These are phyloP conservation scores for Chrysomallon squamiferum DNA, from an alignment of 1,140 invertebrate genomes.

Conservation along the genomic window DNA sequence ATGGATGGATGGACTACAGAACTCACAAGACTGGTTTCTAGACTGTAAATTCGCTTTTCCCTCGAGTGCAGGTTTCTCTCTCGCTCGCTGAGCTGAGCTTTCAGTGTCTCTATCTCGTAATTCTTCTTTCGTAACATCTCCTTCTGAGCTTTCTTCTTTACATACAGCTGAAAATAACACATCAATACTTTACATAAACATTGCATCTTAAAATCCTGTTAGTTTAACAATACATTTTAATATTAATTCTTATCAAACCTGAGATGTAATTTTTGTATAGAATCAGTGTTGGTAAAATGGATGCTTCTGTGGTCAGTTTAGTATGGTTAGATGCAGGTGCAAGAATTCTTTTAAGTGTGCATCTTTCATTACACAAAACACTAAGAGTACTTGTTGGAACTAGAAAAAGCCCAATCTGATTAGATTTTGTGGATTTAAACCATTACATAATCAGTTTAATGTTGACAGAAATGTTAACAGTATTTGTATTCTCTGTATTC, in stretches of 20 bases:
- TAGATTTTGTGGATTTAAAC: too few species aligned
- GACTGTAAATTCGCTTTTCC: slow-evolving; percentile 14
- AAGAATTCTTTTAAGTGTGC: too few species aligned
- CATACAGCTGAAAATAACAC: slow-evolving; percentile 25
- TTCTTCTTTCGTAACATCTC: slow-evolving; percentile 58
- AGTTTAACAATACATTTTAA: neutral
- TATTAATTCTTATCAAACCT: neutral
- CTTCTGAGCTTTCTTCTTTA: slow-evolving; percentile 40
- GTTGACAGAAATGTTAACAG: too few species aligned
- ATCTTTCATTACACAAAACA: too few species aligned
- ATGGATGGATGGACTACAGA: too few species aligned
- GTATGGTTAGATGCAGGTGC: too few species aligned
- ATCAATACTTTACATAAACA: neutral
- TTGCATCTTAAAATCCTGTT: neutral
- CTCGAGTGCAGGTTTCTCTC: slow-evolving; percentile 31
- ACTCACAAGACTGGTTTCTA: slow-evolving; percentile 17
- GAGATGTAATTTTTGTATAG: too few species aligned
- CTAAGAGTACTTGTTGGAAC: neutral
- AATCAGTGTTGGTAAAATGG: too few species aligned
- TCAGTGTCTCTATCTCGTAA: slow-evolving; percentile 61
- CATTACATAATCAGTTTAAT: too few species aligned
- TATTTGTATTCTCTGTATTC: too few species aligned
- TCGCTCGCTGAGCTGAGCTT: slow-evolving; percentile 52
- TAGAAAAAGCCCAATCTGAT: neutral
- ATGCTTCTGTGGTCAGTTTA: too few species aligned